Conservation (phyloP, 2,113 vertebrate species). For the Ellobius talpinus region DNA sequence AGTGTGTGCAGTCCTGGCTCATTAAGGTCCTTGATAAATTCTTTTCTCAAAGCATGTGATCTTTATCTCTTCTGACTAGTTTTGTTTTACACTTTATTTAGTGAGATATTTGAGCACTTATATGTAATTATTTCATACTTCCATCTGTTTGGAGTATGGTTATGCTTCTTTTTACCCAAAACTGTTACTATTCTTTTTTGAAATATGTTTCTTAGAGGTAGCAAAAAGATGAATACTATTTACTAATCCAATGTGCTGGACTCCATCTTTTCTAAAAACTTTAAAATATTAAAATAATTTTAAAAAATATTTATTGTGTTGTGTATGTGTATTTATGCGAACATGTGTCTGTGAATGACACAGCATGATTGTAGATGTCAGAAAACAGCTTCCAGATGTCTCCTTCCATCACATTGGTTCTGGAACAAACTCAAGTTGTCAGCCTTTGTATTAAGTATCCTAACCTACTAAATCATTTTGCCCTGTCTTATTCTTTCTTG, state of each 20-base stretch:
- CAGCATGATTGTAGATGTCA: not conserved
- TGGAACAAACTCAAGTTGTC: not conserved
- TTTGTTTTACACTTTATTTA: not conserved
- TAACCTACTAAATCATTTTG: too few species aligned
- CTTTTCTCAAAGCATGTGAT: not conserved
- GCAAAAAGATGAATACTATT: not conserved
- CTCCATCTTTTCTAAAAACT: not conserved
- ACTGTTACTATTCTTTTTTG: too few species aligned
- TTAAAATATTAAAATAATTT: not conserved
- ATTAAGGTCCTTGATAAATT: not conserved
- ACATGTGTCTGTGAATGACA: not conserved
- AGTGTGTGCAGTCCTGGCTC: too few species aligned
- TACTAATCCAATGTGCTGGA: not conserved
- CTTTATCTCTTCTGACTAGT: not conserved
- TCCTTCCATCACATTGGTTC: not conserved
- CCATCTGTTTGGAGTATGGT: not conserved
- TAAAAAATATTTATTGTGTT: not conserved
- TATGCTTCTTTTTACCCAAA: not conserved
- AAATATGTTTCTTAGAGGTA: too few species aligned
- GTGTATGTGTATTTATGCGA: not conserved
- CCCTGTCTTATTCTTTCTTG: not conserved
- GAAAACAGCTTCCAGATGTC: not conserved
- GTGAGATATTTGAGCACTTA: not conserved
- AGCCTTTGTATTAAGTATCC: not conserved
- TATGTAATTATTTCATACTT: not conserved